Conservation (phyloP, 2,888 invertebrate species). For the Heterodera filipjevi region DNA sequence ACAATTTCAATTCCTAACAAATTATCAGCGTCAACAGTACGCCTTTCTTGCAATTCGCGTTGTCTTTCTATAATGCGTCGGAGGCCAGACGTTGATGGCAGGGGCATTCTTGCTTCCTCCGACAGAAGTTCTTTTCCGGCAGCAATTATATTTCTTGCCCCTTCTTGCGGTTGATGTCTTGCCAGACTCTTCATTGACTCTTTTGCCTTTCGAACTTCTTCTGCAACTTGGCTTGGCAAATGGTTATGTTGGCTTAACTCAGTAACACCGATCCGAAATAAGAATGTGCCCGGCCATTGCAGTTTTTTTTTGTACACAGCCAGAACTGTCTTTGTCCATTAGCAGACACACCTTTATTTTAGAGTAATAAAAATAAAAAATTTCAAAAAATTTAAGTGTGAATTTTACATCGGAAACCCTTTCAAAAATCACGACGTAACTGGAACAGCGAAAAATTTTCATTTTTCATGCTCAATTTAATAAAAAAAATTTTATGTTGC, state of each 20-base stretch:
- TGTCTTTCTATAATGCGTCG: not conserved
- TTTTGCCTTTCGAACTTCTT: not conserved
- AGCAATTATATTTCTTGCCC: not conserved
- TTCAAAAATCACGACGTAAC: too few relatives aligned
- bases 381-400: too few relatives aligned
- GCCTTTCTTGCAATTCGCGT: not conserved
- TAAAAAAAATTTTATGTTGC: too few relatives aligned
- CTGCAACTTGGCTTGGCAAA: not conserved
- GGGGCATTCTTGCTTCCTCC: not conserved
- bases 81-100: not conserved
- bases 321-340: not conserved
- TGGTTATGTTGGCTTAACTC: not conserved
- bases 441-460: too few relatives aligned
- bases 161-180: not conserved
- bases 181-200: not conserved
- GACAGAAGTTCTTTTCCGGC: not conserved
- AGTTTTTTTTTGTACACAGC: not conserved
- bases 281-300: slow-evolving; percentile 11
- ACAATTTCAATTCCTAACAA: not conserved
- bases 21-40: not conserved
- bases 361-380: not conserved
- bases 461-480: too few relatives aligned
- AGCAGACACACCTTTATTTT: not conserved
- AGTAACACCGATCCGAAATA: not conserved
- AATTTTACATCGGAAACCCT: too few relatives aligned